Conservation (phyloP, 2,888 invertebrate species). For the Sceliomorpha sp. region DNA sequence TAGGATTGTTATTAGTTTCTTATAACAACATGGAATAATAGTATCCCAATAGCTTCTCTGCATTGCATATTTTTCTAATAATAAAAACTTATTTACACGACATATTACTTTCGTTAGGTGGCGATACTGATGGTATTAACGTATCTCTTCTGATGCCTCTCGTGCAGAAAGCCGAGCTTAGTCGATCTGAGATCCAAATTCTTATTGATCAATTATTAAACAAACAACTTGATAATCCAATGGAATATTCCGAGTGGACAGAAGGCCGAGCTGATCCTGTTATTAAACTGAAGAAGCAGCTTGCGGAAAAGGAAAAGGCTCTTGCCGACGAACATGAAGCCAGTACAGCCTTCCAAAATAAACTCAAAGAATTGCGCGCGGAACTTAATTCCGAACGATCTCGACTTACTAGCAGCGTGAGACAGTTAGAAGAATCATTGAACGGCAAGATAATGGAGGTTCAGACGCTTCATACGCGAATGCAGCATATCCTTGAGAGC, state of each 20-base stretch:
- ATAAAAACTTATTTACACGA: too few relatives aligned
- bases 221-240: constrained; percentile 89
- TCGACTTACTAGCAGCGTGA: constrained; percentile 81
- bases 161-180: constrained; percentile 90
- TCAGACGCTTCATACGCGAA: constrained; percentile 83
- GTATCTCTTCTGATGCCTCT: constrained; percentile 87
- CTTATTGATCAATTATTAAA: constrained; percentile 93
- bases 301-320: constrained; percentile 92
- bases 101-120: too few relatives aligned
- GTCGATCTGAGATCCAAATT: constrained; percentile 92
- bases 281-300: constrained; percentile 91
- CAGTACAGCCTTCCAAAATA: constrained; percentile 87
- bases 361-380: constrained; percentile 88
- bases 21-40: too few relatives aligned
- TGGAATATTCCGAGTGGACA: constrained; percentile 90
- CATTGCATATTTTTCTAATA: too few relatives aligned
- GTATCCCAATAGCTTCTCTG: too few relatives aligned
- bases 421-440: constrained; percentile 83
- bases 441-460: constrained; percentile 83
- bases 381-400: constrained; percentile 86
- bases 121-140: constrained; percentile 86
- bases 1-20: too few relatives aligned
- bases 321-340: constrained; percentile 88
- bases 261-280: constrained; percentile 93
- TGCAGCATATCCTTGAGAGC: constrained; percentile 83